Conservation (phyloP, 2,797 vertebrate genomes). For the Cossypha heuglini region DNA sequence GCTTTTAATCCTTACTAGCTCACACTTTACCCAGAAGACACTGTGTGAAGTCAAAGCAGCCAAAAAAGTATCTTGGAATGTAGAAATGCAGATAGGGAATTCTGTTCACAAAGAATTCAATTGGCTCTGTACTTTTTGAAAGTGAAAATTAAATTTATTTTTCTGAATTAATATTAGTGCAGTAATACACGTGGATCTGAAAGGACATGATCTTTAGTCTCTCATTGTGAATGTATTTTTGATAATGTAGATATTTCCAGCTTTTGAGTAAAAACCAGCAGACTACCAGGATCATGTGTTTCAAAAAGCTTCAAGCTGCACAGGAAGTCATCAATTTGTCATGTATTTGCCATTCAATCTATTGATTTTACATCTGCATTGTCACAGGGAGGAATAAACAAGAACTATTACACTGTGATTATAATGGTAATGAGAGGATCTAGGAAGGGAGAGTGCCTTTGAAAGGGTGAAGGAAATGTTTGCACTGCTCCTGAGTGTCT, state of each 20-base stretch:
- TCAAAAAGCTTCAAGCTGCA: not conserved
- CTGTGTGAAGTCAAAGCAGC: not conserved
- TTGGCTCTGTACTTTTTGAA: not conserved
- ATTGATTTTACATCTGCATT: not conserved
- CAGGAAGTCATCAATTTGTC: not conserved
- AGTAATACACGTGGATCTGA: not conserved
- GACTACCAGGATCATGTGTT: not conserved
- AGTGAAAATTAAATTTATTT: not conserved
- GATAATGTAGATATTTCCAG: not conserved
- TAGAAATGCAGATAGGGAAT: not conserved
- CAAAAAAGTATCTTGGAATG: not conserved
- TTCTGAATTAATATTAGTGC: not conserved
- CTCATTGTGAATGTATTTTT: not conserved
- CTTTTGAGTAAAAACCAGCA: not conserved
- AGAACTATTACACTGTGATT: not conserved
- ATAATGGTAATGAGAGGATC: not conserved
- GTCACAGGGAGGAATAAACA: not conserved
- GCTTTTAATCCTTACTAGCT: not conserved
- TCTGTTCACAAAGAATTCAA: not conserved
- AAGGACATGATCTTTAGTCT: not conserved
- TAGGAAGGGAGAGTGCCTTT: not conserved
- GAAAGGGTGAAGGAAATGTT: not conserved
- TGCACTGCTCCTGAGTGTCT: not conserved
- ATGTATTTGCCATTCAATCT: not conserved
- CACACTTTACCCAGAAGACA: not conserved